Conservation (phyloP, 2,888 invertebrate genomes). For the Morpho helenor region DNA sequence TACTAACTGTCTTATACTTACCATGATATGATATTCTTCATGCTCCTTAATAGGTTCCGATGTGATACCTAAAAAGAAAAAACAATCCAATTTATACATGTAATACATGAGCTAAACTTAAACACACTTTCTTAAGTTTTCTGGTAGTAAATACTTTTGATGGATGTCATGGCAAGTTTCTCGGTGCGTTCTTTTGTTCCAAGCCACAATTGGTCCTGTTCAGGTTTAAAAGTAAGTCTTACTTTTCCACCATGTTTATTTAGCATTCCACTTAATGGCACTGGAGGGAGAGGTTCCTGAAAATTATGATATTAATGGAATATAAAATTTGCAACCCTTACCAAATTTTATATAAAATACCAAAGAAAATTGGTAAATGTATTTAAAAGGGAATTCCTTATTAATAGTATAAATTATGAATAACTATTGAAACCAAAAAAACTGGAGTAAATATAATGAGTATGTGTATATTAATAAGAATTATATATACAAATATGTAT, state of each 20-base stretch:
- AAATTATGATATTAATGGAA: constrained; percentile 27
- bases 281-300: constrained; percentile 88
- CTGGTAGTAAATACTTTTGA: constrained; percentile 82
- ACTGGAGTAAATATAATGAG: no score
- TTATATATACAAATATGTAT: no score
- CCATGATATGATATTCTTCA: constrained; percentile 95
- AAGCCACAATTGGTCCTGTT: constrained; percentile 93
- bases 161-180: constrained; percentile 93
- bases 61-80: constrained; percentile 60
- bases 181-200: constrained; percentile 96
- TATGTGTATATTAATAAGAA: no score
- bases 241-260: constrained; percentile 95
- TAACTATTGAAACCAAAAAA: no score
- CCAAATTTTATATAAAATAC: not conserved
- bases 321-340: not conserved
- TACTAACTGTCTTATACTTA: constrained; percentile 49
- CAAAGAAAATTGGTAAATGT: not conserved
- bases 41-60: constrained; percentile 92
- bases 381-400: no score
- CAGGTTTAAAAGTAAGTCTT: constrained; percentile 93
- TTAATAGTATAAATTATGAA: no score
- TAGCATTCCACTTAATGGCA: constrained; percentile 92
- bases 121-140: no score
- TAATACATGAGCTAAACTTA: no score
- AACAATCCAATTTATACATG: no score